phyloP scores from a whole-genome alignment of 2,797 vertebrate genomes.

The Microctenopoma steveboyesi region DNA sequence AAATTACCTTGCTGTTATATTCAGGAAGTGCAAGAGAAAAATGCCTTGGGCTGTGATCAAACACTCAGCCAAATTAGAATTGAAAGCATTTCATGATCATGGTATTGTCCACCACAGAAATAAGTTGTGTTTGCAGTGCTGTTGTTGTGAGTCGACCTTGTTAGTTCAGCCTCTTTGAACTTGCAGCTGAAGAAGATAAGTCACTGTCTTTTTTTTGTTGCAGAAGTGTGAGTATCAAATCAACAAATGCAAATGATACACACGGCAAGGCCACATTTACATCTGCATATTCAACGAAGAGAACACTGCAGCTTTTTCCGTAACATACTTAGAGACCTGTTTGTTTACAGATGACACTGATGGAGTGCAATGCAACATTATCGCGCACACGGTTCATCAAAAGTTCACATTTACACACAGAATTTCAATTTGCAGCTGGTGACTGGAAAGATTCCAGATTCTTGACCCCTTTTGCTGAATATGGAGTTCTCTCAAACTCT shows the following conservation, averaged over 20 bases:
- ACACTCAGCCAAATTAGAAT: conserved; percentile 25
- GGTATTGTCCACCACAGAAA: conserved; percentile 15
- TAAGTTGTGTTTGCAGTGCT: not conserved
- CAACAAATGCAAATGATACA: conserved; percentile 27
- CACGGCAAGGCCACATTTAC: not conserved
- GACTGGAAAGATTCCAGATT: conserved; percentile 27
- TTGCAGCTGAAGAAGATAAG: conserved; percentile 12
- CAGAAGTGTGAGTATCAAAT: conserved; percentile 12
- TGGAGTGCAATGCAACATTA: not conserved
- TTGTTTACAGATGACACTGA: not conserved
- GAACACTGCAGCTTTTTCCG: too few species aligned
- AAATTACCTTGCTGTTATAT: conserved; percentile 54
- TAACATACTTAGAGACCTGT: not conserved
- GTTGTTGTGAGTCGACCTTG: not conserved
- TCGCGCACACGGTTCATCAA: not conserved
- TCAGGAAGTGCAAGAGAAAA: conserved; percentile 52
- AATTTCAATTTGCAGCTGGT: conserved; percentile 2
- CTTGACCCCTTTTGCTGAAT: conserved; percentile 35
- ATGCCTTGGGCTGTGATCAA: conserved; percentile 45
- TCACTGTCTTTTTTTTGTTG: conserved; percentile 13
- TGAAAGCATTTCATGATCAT: conserved; percentile 29
- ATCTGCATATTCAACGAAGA: too few species aligned
- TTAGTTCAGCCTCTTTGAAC: conserved; percentile 8
- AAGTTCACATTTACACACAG: not conserved
- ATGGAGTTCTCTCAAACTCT: conserved; percentile 21